Percentiles rank a stretch among this genome's conserved stretches.
Evolutionary conservation across 2,797 vertebrate genomes (phyloP).

Genomic region (Leptodactylus fallax): DNA sequence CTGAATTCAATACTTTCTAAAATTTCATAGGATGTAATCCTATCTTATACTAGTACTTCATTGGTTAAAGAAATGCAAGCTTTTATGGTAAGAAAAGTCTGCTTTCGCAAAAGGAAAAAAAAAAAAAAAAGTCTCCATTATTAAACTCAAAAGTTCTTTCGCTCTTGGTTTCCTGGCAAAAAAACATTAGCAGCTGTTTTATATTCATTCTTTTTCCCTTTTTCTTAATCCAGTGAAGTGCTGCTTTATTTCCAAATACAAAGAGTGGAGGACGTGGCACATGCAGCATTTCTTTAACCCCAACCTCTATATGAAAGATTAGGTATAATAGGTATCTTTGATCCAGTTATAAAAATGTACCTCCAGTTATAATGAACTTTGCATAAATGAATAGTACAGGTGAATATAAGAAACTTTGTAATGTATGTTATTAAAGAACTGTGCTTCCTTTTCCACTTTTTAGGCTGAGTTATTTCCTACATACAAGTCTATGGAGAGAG

Average conservation of each 20-base stretch:
- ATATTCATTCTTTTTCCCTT: constrained; percentile 31
- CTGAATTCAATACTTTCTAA: neutral
- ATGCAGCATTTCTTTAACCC: neutral
- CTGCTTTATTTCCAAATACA: constrained; percentile 21
- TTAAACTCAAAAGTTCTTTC: constrained; percentile 30
- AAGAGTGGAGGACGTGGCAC: constrained; percentile 44
- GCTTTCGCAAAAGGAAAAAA: constrained; percentile 16
- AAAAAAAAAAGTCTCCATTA: constrained; percentile 12
- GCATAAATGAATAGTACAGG: too few species aligned
- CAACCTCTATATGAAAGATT: neutral
- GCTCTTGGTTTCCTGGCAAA: constrained; percentile 36
- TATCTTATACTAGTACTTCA: neutral
- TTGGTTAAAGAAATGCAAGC: constrained; percentile 1
- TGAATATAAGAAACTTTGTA: too few species aligned
- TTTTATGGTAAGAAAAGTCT: constrained; percentile 16
- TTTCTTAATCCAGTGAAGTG: constrained; percentile 33
- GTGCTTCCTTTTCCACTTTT: too few species aligned
- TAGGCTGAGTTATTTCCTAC: too few species aligned
- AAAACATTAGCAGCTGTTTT: constrained; percentile 52
- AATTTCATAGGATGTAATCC: too few species aligned
- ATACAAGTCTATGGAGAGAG: too few species aligned
- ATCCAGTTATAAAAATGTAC: neutral
- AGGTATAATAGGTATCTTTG: neutral
- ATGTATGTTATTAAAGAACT: too few species aligned
- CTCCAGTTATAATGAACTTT: too few species aligned